These are phyloP conservation scores for Balanococcus diminutus DNA, from an alignment of 2,888 invertebrate genomes.

Conservation along the genomic window DNA sequence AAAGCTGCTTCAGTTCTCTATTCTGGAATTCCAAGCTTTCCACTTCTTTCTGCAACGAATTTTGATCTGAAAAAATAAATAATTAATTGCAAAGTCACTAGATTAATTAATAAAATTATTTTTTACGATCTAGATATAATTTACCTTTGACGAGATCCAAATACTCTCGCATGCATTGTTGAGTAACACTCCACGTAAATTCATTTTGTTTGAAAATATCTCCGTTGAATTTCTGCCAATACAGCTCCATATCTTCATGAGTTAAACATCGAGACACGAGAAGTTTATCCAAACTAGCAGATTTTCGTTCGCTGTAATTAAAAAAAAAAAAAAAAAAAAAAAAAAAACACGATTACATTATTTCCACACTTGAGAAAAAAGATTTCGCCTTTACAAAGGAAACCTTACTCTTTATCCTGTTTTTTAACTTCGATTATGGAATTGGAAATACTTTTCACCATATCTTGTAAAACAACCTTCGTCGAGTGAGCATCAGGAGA, in stretches of 20 bases:
- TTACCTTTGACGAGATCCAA: neutral
- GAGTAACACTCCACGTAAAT: neutral
- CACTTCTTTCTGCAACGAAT: neutral
- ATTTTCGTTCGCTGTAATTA: neutral
- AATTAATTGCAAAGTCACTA: no score
- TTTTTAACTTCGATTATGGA: neutral
- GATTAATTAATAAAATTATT: neutral
- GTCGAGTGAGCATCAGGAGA: neutral
- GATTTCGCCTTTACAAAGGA: neutral
- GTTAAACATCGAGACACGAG: neutral
- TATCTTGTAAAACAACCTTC: neutral
- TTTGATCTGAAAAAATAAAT: neutral
- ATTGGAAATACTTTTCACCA: neutral
- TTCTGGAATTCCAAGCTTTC: neutral
- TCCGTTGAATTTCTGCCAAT: neutral
- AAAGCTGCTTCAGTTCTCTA: neutral
- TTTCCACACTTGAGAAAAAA: neutral
- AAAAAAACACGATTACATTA: no score
- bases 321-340: no score
- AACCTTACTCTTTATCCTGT: neutral
- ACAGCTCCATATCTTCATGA: neutral
- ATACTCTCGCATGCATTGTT: neutral
- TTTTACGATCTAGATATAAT: neutral
- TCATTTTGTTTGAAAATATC: neutral
- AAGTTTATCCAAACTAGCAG: neutral